Conservation (phyloP, 1,140 invertebrate genomes). For the Tenebrio molitor region DNA sequence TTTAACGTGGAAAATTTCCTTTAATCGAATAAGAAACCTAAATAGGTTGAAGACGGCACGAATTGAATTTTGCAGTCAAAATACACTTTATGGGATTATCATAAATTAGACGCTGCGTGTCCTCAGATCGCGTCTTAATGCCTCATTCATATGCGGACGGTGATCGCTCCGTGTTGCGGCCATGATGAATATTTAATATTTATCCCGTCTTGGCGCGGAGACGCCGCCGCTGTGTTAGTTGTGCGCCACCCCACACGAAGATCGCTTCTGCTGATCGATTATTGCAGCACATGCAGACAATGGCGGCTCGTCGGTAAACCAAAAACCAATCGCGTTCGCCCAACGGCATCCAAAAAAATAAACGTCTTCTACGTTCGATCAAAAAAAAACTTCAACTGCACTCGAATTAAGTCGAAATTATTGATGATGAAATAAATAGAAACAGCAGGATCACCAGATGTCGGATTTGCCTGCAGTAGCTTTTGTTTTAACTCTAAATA, state of each 20-base stretch:
- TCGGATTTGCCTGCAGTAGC: no score
- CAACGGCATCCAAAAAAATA: no score
- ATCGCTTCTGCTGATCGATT: conserved; percentile 43
- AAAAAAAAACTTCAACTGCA: no score
- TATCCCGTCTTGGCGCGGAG: conserved; percentile 46
- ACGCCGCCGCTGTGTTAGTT: conserved; percentile 8
- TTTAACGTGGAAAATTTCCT: conserved; percentile 41
- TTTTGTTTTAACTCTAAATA: no score
- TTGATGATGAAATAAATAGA: no score
- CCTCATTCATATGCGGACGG: conserved; percentile 60
- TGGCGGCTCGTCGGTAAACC: no score
- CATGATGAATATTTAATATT: conserved; percentile 60
- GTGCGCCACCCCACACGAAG: conserved; percentile 20
- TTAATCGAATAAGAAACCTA: conserved; percentile 44
- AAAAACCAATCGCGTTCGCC: no score
- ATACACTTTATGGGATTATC: conserved; percentile 57
- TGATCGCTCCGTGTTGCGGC: conserved; percentile 56
- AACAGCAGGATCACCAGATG: no score
- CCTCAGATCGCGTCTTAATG: conserved; percentile 55
- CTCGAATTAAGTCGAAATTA: no score
- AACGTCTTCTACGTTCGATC: no score
- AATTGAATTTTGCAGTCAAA: conserved; percentile 59
- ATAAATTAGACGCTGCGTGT: conserved; percentile 57
- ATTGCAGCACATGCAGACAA: conserved; percentile 10
- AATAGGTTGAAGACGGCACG: conserved; percentile 48